Evolutionary conservation across 2,113 vertebrate species (phyloP), one percentile per base, ranked within the genome.

Genomic region (Sinocyclocheilus anophthalmus): DNA sequence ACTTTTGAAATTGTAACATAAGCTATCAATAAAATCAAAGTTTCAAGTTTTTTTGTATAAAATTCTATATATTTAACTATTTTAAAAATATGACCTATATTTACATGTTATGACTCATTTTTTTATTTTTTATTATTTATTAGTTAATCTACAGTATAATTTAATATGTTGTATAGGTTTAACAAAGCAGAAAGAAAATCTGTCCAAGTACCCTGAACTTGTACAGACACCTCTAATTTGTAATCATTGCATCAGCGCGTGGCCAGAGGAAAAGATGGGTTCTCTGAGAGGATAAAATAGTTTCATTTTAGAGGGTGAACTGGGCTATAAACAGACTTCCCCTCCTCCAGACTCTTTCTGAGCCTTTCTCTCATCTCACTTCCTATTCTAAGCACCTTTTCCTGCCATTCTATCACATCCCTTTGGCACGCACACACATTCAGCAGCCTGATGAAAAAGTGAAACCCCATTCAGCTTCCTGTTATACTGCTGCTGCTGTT

Each of bases 381-480:
- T 87, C 70, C 70, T 50, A n/a, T 70, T 76, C 73, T 80, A 37
- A 84, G 65, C 45, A 83, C 57, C 45, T 77, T 83, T 70, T 73
- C 61, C 86, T 57, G 53, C 61, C 55, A 83, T 81, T 76, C 69
- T 88, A 88, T 85, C 85, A 72, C 65, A 83, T 72, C 81, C 65
- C 81, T 30, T 65, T 39, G 50, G 12, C 59, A 24, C 65, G 4
- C n/a, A 70, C 22, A 79, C 63, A 80, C 76, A 78, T 85, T 45
- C 76, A 77, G 50, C 65, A 87, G 76, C 76, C 3, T 42, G 20
- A 13, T 63, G 72, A 69, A 24, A 55, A 39, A 90, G 89, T 85
- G 86, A 91, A 90, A 86, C 33, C 59, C 61, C 39, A 48, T 20
- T 69, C 78, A 39, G 79, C 76, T 83, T 90, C 89, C 53, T 76